Conservation (phyloP, 2,113 vertebrate species). For the Oxyruncus cristatus region DNA sequence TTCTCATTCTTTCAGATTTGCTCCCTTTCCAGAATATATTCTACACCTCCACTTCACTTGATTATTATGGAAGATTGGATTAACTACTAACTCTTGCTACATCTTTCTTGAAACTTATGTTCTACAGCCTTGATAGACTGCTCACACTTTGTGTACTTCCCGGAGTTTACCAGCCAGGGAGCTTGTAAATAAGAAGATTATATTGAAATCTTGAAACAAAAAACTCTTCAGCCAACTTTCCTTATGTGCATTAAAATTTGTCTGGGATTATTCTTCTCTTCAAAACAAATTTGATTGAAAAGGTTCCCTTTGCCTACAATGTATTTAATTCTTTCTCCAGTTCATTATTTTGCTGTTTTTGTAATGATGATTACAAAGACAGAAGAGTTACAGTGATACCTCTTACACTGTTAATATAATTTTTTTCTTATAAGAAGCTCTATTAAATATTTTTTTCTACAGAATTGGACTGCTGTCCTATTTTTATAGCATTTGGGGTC, state of each 20-base stretch:
- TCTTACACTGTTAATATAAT: neutral
- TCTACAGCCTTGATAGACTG: neutral
- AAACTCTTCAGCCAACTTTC: neutral
- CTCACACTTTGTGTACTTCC: neutral
- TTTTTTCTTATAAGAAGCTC: neutral
- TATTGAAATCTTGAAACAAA: neutral
- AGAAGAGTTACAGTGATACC: rapidly evolving
- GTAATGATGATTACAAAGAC: neutral
- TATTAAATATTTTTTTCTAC: neutral
- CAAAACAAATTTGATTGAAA: neutral
- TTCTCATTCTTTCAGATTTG: neutral
- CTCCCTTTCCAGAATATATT: neutral
- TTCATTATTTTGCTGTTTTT: neutral
- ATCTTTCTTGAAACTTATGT: neutral
- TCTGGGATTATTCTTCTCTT: neutral
- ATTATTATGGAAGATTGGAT: neutral
- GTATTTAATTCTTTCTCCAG: neutral
- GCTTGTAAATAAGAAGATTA: neutral
- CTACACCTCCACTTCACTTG: neutral
- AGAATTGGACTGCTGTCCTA: neutral
- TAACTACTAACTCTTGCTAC: neutral
- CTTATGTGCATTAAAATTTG: neutral
- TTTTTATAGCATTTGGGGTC: neutral
- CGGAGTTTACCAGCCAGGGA: neutral
- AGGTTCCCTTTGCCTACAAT: neutral